Conservation (phyloP, 2,888 invertebrate genomes). For the Cataglyphis cursor region DNA sequence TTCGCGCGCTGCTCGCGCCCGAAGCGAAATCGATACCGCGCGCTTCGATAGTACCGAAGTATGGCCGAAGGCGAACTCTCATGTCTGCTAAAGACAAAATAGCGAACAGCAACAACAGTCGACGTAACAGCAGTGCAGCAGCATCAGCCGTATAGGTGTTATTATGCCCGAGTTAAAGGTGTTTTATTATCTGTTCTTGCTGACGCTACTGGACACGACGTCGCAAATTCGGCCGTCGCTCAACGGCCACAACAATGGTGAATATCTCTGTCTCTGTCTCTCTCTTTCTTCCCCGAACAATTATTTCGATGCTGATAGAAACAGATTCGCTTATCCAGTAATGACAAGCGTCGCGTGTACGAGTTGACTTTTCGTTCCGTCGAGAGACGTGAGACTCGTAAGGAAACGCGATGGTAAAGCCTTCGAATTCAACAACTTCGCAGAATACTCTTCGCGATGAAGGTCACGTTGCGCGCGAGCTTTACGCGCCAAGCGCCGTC, state of each 20-base stretch:
- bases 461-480: constrained; percentile 35
- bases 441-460: background rate
- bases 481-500: constrained; percentile 44
- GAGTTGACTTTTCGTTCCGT: background rate
- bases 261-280: constrained; percentile 85
- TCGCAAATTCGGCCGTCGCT: constrained; percentile 91
- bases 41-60: constrained; percentile 76
- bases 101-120: constrained; percentile 62
- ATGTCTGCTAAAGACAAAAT: constrained; percentile 79
- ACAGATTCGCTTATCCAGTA: background rate
- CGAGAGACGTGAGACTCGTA: background rate
- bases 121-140: constrained; percentile 60
- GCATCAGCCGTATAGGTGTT: constrained; percentile 69
- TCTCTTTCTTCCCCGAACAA: background rate
- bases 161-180: constrained; percentile 89
- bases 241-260: constrained; percentile 92
- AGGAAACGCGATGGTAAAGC: background rate
- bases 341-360: constrained; percentile 10
- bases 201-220: constrained; percentile 90
- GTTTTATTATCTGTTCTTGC: constrained; percentile 90
- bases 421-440: background rate
- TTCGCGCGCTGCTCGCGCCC: constrained; percentile 36
- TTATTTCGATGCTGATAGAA: constrained; percentile 23
- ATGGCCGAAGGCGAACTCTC: constrained; percentile 80
- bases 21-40: constrained; percentile 74